These are phyloP conservation scores for Ridgeia piscesae DNA, from an alignment of 1,140 invertebrate species.

Conservation along the genomic window DNA sequence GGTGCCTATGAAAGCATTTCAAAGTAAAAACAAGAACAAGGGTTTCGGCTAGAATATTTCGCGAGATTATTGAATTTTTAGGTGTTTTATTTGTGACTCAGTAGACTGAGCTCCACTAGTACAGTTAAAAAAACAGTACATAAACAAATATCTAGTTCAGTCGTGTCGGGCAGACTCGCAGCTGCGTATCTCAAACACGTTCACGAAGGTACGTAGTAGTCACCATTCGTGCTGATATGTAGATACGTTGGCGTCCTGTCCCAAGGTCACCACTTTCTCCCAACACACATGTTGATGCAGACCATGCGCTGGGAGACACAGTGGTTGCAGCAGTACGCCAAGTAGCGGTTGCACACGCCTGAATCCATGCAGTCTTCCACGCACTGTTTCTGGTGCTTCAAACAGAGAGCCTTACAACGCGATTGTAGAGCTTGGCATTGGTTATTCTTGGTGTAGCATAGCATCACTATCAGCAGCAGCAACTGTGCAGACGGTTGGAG, in stretches of 20 bases:
- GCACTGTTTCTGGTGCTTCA: not conserved
- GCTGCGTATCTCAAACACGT: too few relatives aligned
- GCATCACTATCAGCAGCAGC: not conserved
- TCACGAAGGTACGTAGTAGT: not conserved
- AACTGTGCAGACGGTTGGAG: not conserved
- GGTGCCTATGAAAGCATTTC: too few relatives aligned
- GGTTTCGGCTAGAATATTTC: too few relatives aligned
- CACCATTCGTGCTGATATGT: not conserved
- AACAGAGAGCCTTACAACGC: not conserved
- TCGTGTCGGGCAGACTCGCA: too few relatives aligned
- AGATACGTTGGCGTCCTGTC: not conserved
- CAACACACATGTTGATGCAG: not conserved
- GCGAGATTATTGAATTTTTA: too few relatives aligned
- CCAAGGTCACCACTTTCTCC: not conserved
- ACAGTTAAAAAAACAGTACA: too few relatives aligned
- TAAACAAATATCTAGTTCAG: too few relatives aligned
- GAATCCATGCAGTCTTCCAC: not conserved
- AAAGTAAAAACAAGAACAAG: too few relatives aligned
- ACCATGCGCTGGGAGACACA: not conserved
- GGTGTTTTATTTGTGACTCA: too few relatives aligned
- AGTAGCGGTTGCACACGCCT: not conserved
- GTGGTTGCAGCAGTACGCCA: not conserved
- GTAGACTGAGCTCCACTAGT: too few relatives aligned
- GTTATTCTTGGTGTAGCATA: not conserved
- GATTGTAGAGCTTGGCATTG: not conserved